Conservation (phyloP, 1,140 invertebrate genomes). For the Marisa cornuarietis region DNA sequence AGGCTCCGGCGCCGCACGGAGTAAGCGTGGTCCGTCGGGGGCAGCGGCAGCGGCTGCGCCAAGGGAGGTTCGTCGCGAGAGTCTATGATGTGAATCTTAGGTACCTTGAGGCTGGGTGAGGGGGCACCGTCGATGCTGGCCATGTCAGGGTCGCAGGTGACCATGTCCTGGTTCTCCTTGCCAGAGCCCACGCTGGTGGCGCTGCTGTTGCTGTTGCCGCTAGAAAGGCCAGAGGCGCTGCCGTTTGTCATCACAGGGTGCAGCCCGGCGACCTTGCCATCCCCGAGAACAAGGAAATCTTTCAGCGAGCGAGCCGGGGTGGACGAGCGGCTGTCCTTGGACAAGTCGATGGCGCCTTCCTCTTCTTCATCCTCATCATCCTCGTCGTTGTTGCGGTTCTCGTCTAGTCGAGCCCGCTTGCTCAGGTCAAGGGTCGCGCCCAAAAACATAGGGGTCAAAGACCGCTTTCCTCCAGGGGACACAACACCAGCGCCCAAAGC, state of each 20-base stretch:
- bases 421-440: slow-evolving; percentile 29
- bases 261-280: background rate
- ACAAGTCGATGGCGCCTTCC: slow-evolving; percentile 44
- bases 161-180: slow-evolving; percentile 31
- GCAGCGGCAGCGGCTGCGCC: slow-evolving; percentile 49
- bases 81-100: slow-evolving; percentile 58
- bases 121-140: slow-evolving; percentile 29
- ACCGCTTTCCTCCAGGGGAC: slow-evolving; percentile 36
- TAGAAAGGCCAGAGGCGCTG: background rate
- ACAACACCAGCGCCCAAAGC: slow-evolving; percentile 7
- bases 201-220: slow-evolving; percentile 10
- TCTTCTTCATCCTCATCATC: slow-evolving; percentile 26
- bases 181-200: slow-evolving; percentile 20
- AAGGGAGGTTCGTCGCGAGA: slow-evolving; percentile 42
- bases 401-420: slow-evolving; percentile 23
- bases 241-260: background rate
- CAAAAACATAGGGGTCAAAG: slow-evolving; percentile 27
- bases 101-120: slow-evolving; percentile 30
- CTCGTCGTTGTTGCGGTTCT: slow-evolving; percentile 18
- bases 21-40: slow-evolving; percentile 53
- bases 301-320: slow-evolving; percentile 6
- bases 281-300: slow-evolving; percentile 18
- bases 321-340: slow-evolving; percentile 29
- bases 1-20: slow-evolving; percentile 53
- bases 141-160: slow-evolving; percentile 27